Conservation (phyloP, 2,113 vertebrate genomes). For the Neomonachus schauinslandi region DNA sequence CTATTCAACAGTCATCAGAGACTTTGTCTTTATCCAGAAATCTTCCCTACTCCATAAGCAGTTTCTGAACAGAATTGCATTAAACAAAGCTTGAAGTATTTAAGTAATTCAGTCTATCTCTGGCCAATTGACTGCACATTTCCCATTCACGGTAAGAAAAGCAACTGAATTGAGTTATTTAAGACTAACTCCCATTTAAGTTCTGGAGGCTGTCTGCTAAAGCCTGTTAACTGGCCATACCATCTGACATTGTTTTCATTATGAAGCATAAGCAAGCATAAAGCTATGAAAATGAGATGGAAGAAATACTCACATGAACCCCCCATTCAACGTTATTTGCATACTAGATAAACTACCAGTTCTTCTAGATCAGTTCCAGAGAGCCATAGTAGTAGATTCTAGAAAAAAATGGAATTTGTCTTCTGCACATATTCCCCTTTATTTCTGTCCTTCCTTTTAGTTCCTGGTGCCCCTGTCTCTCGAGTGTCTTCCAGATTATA, state of each 20-base stretch:
- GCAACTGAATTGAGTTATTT: constrained; percentile 23
- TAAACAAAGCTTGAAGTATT: background rate
- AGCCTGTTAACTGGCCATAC: constrained; percentile 33
- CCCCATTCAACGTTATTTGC: constrained; percentile 18
- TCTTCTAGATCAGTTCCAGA: background rate
- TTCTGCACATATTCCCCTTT: background rate
- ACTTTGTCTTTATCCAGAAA: background rate
- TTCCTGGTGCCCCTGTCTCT: background rate
- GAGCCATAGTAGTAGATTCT: background rate
- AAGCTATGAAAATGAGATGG: constrained; percentile 42
- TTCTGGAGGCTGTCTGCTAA: constrained; percentile 36
- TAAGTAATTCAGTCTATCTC: background rate
- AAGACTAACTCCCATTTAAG: background rate
- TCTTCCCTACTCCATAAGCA: background rate
- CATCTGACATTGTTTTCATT: constrained; percentile 64
- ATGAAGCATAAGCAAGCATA: constrained; percentile 33
- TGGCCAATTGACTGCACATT: constrained; percentile 1
- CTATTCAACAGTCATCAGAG: background rate
- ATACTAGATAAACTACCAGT: constrained; percentile 18
- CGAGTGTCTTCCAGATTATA: background rate
- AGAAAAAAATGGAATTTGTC: background rate
- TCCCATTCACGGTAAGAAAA: constrained; percentile 31
- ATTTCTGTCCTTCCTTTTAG: background rate
- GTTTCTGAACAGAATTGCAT: background rate
- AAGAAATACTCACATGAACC: background rate